Base-by-base conservation (phyloP, 2,113 vertebrate genomes). In the Thalassarche chlororhynchos region DNA sequence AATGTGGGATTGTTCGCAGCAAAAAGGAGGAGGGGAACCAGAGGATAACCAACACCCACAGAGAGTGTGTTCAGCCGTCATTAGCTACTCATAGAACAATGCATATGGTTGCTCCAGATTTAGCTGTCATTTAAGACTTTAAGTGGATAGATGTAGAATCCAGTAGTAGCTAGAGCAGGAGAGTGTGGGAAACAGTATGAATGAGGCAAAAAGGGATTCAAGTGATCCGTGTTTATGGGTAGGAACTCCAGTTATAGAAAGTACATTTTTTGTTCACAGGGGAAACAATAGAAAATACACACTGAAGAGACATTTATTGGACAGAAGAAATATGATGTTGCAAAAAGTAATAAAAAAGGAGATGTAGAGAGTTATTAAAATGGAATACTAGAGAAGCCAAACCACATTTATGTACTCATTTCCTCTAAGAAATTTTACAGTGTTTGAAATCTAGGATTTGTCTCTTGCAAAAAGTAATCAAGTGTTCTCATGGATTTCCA, bases 301-400 rank as follows among this genome's bases (percentile, higher is more conserved):
- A 84, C 7, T 66, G 72, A 96, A 96, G 72, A 87, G 77, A 86
- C 31, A 75, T 64, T 84, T 90, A 90, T 6, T 91, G 88, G 62
- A 94, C 31, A 64, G 29, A 92, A 91, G 70, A 97, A 96, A 85
- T 91, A 69, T 3, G 25, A 95, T 96, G 61, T 31, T 93, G 72
- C 65, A 78, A 94, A 84, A 95, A 95, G 32, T 85, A 94, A 90
- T 85, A 58, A 90, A 91, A 92, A 93, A 80, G 55, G 42, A 92
- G 65, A 81, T 92, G 29, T 0, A 32, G 17, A 52, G 52, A 92
- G 29, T 86, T 94, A 91, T 75, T 96, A 87, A 91, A 96, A 93
- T 76, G 15, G 62, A 77, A 62, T 93, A 76, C 55, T 87, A 77
- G 64, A 93, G 75, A 93, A 92, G 62, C 38, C 62, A 89, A 92